Evolutionary conservation across 1,140 invertebrate species (phyloP).

Genomic region (Stenopsyche tienmushanensis): DNA sequence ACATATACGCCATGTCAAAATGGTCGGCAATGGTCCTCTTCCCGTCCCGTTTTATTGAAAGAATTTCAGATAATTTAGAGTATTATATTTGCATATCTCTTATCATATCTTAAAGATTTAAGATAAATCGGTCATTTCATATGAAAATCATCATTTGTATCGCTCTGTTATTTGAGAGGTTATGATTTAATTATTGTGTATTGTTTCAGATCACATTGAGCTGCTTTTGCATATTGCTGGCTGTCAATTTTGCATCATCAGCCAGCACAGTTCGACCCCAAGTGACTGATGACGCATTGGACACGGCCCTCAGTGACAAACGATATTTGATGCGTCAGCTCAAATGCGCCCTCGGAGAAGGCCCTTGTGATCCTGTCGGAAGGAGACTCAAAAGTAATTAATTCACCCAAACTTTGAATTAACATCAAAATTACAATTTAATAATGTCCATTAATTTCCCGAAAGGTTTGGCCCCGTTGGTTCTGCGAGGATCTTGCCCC

Average conservation of each 20-base stretch:
- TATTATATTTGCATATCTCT: too few species aligned
- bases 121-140: too few species aligned
- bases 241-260: slow-evolving; percentile 21
- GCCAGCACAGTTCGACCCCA: slow-evolving; percentile 46
- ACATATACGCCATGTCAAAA: too few species aligned
- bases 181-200: background rate
- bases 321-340: slow-evolving; percentile 69
- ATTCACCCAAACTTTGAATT: background rate
- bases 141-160: too few species aligned
- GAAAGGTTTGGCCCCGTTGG: slow-evolving; percentile 67
- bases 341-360: slow-evolving; percentile 70
- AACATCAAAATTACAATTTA: background rate
- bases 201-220: slow-evolving; percentile 42
- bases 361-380: slow-evolving; percentile 68
- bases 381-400: slow-evolving; percentile 67
- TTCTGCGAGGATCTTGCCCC: slow-evolving; percentile 67
- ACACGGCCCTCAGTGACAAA: slow-evolving; percentile 65
- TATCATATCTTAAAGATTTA: too few species aligned
- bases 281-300: slow-evolving; percentile 64
- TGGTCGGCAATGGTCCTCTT: too few species aligned
- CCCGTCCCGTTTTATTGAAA: too few species aligned
- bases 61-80: too few species aligned
- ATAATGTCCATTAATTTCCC: background rate
- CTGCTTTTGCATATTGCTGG: slow-evolving; percentile 43
- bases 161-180: too few species aligned